phyloP scores from a whole-genome alignment of 2,888 invertebrate genomes.

The Clepsis dumicolana region DNA sequence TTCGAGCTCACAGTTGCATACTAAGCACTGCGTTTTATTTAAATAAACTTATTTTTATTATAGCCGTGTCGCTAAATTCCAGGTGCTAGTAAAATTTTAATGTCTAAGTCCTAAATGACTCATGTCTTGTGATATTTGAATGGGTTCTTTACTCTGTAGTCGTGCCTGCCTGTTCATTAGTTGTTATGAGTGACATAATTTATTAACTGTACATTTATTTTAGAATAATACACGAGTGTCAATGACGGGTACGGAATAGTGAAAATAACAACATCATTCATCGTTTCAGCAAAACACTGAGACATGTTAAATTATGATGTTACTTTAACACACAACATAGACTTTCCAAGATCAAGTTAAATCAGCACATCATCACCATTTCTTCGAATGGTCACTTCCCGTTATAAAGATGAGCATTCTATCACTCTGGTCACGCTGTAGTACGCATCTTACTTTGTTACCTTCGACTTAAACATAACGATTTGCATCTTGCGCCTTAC shows the following conservation, averaged over 20 bases:
- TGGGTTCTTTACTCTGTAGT: conserved; percentile 67
- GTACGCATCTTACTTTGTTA: conserved; percentile 61
- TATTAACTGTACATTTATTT: conserved; percentile 19
- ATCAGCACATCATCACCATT: conserved; percentile 40
- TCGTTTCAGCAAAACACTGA: neutral
- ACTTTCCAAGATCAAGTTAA: conserved; percentile 16
- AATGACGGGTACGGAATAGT: neutral
- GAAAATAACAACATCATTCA: neutral
- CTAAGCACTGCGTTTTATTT: conserved; percentile 79
- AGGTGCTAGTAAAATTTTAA: conserved; percentile 79
- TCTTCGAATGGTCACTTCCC: conserved; percentile 35
- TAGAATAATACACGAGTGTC: neutral
- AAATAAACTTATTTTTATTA: conserved; percentile 83
- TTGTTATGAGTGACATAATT: conserved; percentile 30
- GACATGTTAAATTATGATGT: conserved; percentile 5
- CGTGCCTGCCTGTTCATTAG: conserved; percentile 58
- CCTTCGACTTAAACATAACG: conserved; percentile 65
- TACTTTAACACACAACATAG: neutral
- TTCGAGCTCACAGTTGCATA: conserved; percentile 70
- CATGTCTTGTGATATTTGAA: conserved; percentile 75
- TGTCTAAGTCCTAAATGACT: conserved; percentile 81
- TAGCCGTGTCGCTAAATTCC: conserved; percentile 68
- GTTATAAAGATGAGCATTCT: conserved; percentile 35
- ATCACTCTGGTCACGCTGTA: conserved; percentile 59
- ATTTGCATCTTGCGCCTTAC: conserved; percentile 80